These are phyloP conservation scores for Dermatemys mawii DNA, from an alignment of 2,113 vertebrate species.

Conservation along the genomic window DNA sequence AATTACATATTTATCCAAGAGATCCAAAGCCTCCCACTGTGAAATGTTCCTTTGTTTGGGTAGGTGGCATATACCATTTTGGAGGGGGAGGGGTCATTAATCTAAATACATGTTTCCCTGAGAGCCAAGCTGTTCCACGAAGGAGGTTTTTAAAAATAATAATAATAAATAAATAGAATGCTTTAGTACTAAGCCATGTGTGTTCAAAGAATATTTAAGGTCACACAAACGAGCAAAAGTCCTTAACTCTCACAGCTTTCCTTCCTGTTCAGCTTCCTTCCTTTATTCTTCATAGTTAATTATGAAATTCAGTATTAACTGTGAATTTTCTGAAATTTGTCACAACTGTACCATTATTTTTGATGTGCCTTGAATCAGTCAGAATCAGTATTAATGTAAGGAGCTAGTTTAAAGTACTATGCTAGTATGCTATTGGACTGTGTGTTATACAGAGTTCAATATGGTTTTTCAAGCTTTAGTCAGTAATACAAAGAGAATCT, in stretches of 20 bases:
- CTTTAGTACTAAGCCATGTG: too few relatives aligned
- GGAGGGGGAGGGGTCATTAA: background rate
- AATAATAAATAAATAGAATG: too few relatives aligned
- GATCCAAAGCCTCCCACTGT: background rate
- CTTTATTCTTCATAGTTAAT: background rate
- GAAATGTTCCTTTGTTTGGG: background rate
- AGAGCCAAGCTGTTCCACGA: background rate
- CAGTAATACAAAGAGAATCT: too few relatives aligned
- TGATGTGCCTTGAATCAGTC: background rate
- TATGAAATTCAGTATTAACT: background rate
- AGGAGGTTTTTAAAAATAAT: background rate
- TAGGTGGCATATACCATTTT: background rate
- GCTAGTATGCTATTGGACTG: background rate
- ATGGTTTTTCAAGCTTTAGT: too few relatives aligned
- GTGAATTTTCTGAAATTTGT: background rate
- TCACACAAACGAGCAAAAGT: background rate
- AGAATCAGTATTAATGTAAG: background rate
- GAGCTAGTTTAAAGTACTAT: background rate
- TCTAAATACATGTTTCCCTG: conserved; percentile 7
- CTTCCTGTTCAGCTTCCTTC: background rate
- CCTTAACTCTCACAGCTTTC: background rate
- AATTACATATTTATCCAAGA: rapidly evolving
- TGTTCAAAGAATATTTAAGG: background rate
- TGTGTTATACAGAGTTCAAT: rapidly evolving
- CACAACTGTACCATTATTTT: background rate